Evolutionary conservation across 2,113 vertebrate species (phyloP).

Genomic region (Enhydra lutris): DNA sequence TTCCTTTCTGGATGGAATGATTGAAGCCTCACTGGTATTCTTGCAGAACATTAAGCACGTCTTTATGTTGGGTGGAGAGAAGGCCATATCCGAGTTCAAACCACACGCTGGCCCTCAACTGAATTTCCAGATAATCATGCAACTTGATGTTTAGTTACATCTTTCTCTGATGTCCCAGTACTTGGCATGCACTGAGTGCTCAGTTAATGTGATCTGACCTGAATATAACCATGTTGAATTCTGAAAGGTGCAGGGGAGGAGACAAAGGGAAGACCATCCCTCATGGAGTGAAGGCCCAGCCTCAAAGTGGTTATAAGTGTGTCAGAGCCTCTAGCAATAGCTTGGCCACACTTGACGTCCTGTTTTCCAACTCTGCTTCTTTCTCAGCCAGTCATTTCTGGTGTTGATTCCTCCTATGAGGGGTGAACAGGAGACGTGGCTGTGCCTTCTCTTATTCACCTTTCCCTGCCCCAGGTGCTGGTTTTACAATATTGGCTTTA

Average conservation of each 20-base stretch:
- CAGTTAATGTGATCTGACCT: not conserved
- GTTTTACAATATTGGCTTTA: not conserved
- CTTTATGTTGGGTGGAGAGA: not conserved
- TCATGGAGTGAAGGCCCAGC: not conserved
- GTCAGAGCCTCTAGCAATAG: conserved; percentile 60
- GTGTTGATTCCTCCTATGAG: conserved; percentile 56
- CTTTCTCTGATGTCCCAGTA: not conserved
- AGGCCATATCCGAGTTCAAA: not conserved
- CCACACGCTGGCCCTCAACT: not conserved
- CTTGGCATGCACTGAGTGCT: not conserved
- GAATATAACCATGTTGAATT: not conserved
- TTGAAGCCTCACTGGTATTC: not conserved
- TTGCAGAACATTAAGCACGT: not conserved
- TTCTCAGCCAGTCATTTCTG: conserved; percentile 32
- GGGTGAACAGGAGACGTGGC: conserved; percentile 50
- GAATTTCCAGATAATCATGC: not conserved
- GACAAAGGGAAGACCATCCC: not conserved
- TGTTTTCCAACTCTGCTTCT: conserved; percentile 63
- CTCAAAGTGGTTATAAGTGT: not conserved
- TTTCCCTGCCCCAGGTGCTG: not conserved
- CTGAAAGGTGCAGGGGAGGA: not conserved
- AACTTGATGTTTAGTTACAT: not conserved
- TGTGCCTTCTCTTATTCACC: not conserved
- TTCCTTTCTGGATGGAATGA: not conserved
- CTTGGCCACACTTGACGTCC: conserved; percentile 43